Base-by-base conservation (phyloP, 1,140 invertebrate species). In the Reticulitermes speratus region DNA sequence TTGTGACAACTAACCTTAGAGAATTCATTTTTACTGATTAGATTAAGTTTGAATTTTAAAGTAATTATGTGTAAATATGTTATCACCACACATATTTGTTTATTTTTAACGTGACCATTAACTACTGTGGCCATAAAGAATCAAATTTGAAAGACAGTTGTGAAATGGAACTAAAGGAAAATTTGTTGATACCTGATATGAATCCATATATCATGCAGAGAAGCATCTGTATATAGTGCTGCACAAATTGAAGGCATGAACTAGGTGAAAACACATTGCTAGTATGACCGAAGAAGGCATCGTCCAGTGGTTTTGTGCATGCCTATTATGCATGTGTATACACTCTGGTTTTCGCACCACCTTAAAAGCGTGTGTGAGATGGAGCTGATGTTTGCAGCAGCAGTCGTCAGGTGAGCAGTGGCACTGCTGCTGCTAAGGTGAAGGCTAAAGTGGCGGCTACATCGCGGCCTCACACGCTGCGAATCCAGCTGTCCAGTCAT, bases 381-480 rank as follows among this genome's bases (percentile, higher is more conserved):
- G 65, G 65, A 25, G 65, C 65, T 75, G 65, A 25, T 75, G 65
- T 75, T 75, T 75, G 65, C 65, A 75, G 65, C 65, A 75, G 65
- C n/a, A 30, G 30, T 75, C 65, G 65, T 75, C 65, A 75, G 65
- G 65, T 75, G 65, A 75, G 65, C 65, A 7, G 65, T 75, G 65
- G 65, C 65, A 75, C 65, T n/a, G 65, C 65, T 75, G 65, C 65
- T 25, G 65, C 65, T n/a, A 75, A 75, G 65, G 65, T 75, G 65
- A 75, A 75, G 65, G 65, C 65, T 30, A 84, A 32, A 59, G 84
- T 84, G 84, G 84, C 48, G 23, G 48, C 45, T 38, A 52, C 84
- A 23, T 65, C 45, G 84, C 84, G 84, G 52, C 84, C 84, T 30
- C 48, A 84, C 84, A 55, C 84, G 19, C 84, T 84, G 84, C 48